These are phyloP conservation scores for Drosophila mimetica DNA, from an alignment of 2,888 invertebrate species.

Conservation along the genomic window DNA sequence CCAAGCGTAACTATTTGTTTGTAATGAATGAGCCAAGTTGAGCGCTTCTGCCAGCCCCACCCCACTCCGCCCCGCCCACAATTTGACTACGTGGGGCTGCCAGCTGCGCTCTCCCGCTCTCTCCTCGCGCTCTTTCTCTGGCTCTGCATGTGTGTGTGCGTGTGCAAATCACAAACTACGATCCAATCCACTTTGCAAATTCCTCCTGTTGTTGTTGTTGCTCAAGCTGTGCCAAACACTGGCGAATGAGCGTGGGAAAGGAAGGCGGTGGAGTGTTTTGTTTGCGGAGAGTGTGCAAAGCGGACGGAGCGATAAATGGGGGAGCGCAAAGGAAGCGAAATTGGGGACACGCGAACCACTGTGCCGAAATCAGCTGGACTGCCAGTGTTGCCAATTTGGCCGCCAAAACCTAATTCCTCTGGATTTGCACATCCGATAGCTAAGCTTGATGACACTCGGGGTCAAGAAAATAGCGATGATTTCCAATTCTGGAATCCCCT, in stretches of 20 bases:
- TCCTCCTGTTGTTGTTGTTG: neutral
- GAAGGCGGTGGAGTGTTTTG: constrained; percentile 19
- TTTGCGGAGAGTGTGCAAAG: constrained; percentile 40
- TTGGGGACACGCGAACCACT: constrained; percentile 16
- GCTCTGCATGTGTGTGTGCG: neutral
- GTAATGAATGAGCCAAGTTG: constrained; percentile 35
- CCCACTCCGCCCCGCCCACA: constrained; percentile 38
- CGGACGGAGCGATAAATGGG: constrained; percentile 23
- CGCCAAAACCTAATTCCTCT: neutral
- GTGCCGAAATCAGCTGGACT: constrained; percentile 41
- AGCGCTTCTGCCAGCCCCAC: constrained; percentile 33
- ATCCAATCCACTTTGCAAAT: constrained; percentile 50
- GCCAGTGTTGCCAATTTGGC: constrained; percentile 35
- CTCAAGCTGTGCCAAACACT: constrained; percentile 43
- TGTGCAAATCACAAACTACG: constrained; percentile 40
- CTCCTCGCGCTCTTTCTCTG: constrained; percentile 3
- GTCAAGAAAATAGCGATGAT: neutral
- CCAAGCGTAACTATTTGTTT: constrained; percentile 34
- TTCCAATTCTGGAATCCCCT: too few relatives aligned
- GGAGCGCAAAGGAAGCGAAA: neutral
- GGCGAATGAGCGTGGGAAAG: constrained; percentile 24
- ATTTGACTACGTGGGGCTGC: constrained; percentile 43
- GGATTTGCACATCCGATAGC: neutral
- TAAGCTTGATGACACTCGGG: neutral
- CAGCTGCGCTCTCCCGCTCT: constrained; percentile 10